Evolutionary conservation across 2,113 vertebrate species (phyloP).

Genomic region (Engystomops pustulosus): DNA sequence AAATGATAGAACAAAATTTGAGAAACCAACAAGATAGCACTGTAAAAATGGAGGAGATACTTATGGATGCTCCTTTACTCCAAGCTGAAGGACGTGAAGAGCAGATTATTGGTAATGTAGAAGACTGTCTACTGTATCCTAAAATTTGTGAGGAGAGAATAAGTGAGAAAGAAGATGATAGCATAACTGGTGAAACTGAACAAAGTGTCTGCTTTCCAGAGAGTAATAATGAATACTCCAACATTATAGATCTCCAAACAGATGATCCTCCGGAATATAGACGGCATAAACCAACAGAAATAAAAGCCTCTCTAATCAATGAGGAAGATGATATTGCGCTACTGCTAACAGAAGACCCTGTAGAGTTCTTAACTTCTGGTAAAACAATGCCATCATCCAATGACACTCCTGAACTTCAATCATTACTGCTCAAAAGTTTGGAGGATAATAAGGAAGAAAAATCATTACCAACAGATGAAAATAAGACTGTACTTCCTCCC

Average conservation of each 20-base stretch:
- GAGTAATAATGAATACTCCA: conserved; percentile 50
- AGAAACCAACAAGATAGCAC: conserved; percentile 65
- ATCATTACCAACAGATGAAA: conserved; percentile 6
- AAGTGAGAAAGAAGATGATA: neutral
- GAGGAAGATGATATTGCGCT: conserved; percentile 51
- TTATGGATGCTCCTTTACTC: conserved; percentile 74
- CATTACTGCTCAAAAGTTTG: neutral
- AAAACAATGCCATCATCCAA: conserved; percentile 10
- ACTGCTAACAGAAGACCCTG: conserved; percentile 58
- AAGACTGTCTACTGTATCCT: conserved; percentile 66
- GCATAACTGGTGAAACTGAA: neutral
- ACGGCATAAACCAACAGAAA: conserved; percentile 16
- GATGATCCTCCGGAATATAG: neutral
- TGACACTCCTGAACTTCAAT: neutral
- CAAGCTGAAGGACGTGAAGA: conserved; percentile 68
- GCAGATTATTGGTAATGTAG: conserved; percentile 62
- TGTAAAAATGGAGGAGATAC: conserved; percentile 75
- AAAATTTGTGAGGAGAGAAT: conserved; percentile 64
- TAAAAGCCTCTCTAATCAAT: accelerated
- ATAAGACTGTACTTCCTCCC: conserved; percentile 25
- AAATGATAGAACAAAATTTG: conserved; percentile 61
- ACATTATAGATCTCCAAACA: neutral
- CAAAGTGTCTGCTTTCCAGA: conserved; percentile 50
- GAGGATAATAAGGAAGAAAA: conserved; percentile 47
- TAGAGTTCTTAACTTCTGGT: neutral